phyloP scores from a whole-genome alignment of 2,888 invertebrate species.

The Pollenia labialis region DNA sequence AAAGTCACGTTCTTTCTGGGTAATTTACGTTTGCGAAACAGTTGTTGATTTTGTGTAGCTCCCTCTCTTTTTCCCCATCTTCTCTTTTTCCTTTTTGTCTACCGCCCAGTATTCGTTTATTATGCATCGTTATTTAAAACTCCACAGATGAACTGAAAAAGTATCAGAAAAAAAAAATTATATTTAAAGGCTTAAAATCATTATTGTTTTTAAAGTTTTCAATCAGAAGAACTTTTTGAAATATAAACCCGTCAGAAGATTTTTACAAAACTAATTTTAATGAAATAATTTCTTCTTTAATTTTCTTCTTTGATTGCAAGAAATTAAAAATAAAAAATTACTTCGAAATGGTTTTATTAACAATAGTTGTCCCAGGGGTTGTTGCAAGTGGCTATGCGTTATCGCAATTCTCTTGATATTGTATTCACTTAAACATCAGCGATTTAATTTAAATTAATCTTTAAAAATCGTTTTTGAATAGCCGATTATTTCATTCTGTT shows the following conservation, averaged over 20 bases:
- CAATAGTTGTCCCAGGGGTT: too few relatives aligned
- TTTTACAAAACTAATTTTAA: background rate
- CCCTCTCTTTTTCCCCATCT: background rate
- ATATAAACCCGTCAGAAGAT: background rate
- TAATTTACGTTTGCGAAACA: constrained; percentile 81
- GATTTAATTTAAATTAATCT: too few relatives aligned
- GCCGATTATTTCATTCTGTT: too few relatives aligned
- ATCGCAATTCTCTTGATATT: too few relatives aligned
- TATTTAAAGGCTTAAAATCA: constrained; percentile 37
- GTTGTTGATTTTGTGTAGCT: constrained; percentile 65
- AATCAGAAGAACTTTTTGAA: background rate
- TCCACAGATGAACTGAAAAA: background rate
- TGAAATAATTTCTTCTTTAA: background rate
- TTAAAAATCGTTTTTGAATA: too few relatives aligned
- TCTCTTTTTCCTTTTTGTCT: background rate
- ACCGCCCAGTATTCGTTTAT: constrained; percentile 35
- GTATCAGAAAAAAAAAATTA: background rate
- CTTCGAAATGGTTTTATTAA: too few relatives aligned
- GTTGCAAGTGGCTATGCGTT: too few relatives aligned
- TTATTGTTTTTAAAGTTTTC: constrained; percentile 23
- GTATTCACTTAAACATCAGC: too few relatives aligned
- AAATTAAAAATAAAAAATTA: too few relatives aligned
- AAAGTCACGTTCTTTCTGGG: constrained; percentile 83
- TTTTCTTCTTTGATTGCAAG: background rate
- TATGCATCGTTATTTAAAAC: constrained; percentile 25